Percentiles rank a stretch among this genome's conserved stretches.
phyloP scores from a whole-genome alignment of 1,140 invertebrate genomes.

The Calosoma granatense region DNA sequence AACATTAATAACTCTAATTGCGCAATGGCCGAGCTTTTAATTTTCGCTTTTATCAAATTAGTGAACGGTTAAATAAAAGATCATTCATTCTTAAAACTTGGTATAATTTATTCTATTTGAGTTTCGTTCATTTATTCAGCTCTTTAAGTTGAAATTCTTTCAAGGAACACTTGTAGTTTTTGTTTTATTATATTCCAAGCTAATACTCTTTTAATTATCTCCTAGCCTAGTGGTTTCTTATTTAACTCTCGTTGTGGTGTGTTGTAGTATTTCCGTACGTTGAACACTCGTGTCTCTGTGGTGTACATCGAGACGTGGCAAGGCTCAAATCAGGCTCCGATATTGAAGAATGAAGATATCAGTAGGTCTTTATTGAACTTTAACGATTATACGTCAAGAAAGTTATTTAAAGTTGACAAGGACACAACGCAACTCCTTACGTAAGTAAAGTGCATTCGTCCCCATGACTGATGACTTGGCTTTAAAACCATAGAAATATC shows the following conservation, averaged over 20 bases:
- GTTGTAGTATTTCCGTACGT: constrained; percentile 89
- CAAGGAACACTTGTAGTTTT: neutral
- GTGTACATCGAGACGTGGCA: constrained; percentile 96
- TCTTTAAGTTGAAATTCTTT: constrained; percentile 5
- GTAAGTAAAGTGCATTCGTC: constrained; percentile 58
- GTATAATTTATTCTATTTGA: constrained; percentile 11
- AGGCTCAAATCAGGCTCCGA: constrained; percentile 69
- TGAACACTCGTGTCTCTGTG: constrained; percentile 86
- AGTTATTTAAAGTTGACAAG: constrained; percentile 70
- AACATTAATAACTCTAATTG: constrained; percentile 2
- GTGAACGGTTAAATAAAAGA: neutral
- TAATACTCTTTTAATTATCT: neutral
- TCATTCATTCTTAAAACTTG: neutral
- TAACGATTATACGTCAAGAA: constrained; percentile 76
- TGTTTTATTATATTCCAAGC: neutral
- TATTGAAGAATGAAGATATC: constrained; percentile 75
- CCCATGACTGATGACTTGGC: no score
- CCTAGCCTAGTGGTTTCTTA: constrained; percentile 27
- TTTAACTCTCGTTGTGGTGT: no score
- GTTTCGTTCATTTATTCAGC: constrained; percentile 15
- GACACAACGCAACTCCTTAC: constrained; percentile 88
- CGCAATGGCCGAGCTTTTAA: constrained; percentile 1
- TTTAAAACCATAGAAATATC: no score
- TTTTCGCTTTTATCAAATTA: constrained; percentile 1
- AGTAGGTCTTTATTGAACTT: constrained; percentile 77